Evolutionary conservation across 2,797 vertebrate species (phyloP), one percentile per base, ranked within the genome.

Genomic region (Anguilla pacifica): DNA sequence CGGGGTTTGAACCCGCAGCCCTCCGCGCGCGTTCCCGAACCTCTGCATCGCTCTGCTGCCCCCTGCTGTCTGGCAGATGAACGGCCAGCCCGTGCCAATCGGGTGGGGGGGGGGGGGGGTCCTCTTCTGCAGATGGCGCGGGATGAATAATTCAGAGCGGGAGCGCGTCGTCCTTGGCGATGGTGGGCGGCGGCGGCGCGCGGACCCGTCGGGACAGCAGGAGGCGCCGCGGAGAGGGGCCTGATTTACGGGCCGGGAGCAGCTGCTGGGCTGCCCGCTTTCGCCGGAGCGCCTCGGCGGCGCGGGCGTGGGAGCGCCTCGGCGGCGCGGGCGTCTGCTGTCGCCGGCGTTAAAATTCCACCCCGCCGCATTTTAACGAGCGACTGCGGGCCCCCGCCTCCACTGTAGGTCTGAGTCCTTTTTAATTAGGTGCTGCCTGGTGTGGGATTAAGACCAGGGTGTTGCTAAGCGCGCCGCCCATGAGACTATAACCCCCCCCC

Each of bases 361-460:
- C 85, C 70, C 86, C 53, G n/a, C 57, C 49, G 87, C 86, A 91
- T 51, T 93, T 92, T 91, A 93, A 92, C 92, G 91, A 89, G 43
- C 55, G n/a, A n/a, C 88, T 89, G 77, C 15, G 84, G 35, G 57
- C 74, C 87, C 82, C 55, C 31, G 53, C 55, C 72, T 87, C 87
- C 55, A 88, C 86, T 91, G 83, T 70, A 86, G 91, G 92, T 86
- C 90, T 91, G 77, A 79, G 85, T 67, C 49, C 87, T 91, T 88
- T 88, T 91, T 92, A 91, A 86, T 91, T 89, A 92, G 92, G 85
- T 88, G 90, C 89, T 86, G 85, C 93, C 93, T 93, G 92, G 93
- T 82, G 64, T 43, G 46, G 91, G 89, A 93, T 93, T 93, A 93
- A 83, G 84, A 81, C 87, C 13, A 84, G 28, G 19, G 57, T 88